Conservation (phyloP, 2,888 invertebrate species). For the Dexiosoma caninum region DNA sequence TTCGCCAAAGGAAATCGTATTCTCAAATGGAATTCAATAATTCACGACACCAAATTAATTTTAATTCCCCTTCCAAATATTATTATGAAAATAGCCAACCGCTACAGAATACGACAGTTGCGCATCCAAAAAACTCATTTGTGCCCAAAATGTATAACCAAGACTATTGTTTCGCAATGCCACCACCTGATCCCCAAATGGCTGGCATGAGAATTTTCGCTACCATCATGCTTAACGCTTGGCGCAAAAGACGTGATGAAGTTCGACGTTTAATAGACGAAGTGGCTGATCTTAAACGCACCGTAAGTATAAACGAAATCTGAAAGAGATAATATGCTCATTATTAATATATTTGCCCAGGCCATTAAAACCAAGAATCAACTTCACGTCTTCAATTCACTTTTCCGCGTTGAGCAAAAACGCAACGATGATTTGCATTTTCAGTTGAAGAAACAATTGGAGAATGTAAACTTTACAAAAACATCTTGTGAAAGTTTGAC, state of each 20-base stretch:
- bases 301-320: slow-evolving; percentile 66
- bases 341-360: no score
- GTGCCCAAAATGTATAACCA: slow-evolving; percentile 60
- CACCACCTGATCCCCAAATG: slow-evolving; percentile 67
- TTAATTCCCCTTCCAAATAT: slow-evolving; percentile 42
- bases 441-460: slow-evolving; percentile 68
- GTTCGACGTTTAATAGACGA: slow-evolving; percentile 72
- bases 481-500: slow-evolving; percentile 67
- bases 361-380: slow-evolving; percentile 74
- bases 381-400: slow-evolving; percentile 73
- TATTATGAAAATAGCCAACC: neutral
- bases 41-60: slow-evolving; percentile 67
- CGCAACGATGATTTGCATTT: slow-evolving; percentile 72
- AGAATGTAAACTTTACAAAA: slow-evolving; percentile 70
- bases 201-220: slow-evolving; percentile 75
- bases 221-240: slow-evolving; percentile 74
- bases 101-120: neutral
- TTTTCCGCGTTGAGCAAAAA: slow-evolving; percentile 74
- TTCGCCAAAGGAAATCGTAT: slow-evolving; percentile 70
- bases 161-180: slow-evolving; percentile 56
- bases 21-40: slow-evolving; percentile 75
- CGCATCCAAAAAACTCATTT: slow-evolving; percentile 44
- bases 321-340: neutral
- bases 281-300: slow-evolving; percentile 70
- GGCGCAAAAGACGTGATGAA: slow-evolving; percentile 75